Percentiles rank a stretch among this genome's conserved stretches.
Conservation (phyloP, 2,113 vertebrate genomes). For the Brachionichthys hirsutus region DNA sequence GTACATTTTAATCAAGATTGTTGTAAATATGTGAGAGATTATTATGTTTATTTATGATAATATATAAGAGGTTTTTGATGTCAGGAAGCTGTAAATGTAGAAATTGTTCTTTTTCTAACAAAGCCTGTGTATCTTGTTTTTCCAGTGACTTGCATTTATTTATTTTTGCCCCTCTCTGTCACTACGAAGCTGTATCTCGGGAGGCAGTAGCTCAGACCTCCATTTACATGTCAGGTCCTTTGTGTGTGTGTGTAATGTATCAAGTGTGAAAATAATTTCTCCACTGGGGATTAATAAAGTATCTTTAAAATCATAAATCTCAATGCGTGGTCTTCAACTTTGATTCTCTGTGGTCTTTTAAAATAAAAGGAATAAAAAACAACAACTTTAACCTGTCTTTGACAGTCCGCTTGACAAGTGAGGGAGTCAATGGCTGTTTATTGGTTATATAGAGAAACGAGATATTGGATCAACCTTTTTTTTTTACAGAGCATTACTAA, state of each 20-base stretch:
- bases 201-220: too few species aligned
- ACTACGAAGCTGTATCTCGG: too few species aligned
- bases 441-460: too few species aligned
- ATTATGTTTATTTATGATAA: slow-evolving; percentile 73
- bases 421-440: too few species aligned
- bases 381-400: background rate
- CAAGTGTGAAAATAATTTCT: too few species aligned
- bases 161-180: slow-evolving; percentile 29
- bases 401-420: background rate
- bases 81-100: slow-evolving; percentile 15
- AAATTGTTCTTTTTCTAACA: background rate
- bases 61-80: slow-evolving; percentile 28
- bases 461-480: too few species aligned
- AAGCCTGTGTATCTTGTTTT: slow-evolving; percentile 4
- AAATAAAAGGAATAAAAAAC: slow-evolving; percentile 29
- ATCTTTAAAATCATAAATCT: slow-evolving; percentile 10
- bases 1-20: slow-evolving; percentile 53
- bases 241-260: too few species aligned
- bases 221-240: too few species aligned
- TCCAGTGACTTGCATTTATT: slow-evolving; percentile 24
- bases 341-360: slow-evolving; percentile 23
- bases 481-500: too few species aligned
- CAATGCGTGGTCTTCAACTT: slow-evolving; percentile 4
- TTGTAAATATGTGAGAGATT: slow-evolving; percentile 61
- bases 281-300: too few species aligned